Percentiles rank a stretch among this genome's conserved stretches.
Evolutionary conservation across 2,113 vertebrate genomes (phyloP).

Genomic region (Ophiodon elongatus): DNA sequence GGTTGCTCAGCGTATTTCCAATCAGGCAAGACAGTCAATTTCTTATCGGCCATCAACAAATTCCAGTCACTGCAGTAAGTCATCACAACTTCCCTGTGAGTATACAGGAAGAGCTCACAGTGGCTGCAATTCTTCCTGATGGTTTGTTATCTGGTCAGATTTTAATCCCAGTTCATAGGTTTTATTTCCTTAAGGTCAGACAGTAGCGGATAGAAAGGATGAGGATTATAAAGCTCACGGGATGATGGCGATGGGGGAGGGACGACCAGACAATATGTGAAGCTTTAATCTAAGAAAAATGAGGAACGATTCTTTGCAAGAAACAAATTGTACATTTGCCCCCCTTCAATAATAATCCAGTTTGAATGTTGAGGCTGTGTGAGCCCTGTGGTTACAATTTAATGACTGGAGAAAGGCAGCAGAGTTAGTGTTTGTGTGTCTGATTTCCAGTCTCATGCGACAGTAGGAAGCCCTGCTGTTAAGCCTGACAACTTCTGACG

Average conservation of each 20-base stretch:
- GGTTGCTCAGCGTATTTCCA: background rate
- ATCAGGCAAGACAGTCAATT: background rate
- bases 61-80: conserved; percentile 28
- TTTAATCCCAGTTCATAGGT: conserved; percentile 69
- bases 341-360: conserved; percentile 9
- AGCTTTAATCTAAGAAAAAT: background rate
- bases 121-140: conserved; percentile 26
- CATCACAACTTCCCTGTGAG: conserved; percentile 17
- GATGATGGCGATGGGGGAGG: conserved; percentile 21
- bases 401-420: conserved; percentile 35
- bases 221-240: conserved; percentile 59
- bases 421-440: conserved; percentile 15
- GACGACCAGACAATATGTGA: conserved; percentile 16
- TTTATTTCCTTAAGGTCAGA: conserved; percentile 56
- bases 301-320: background rate
- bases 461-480: conserved; percentile 33
- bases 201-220: conserved; percentile 44
- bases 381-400: conserved; percentile 21
- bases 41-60: conserved; percentile 40
- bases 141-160: conserved; percentile 57
- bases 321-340: background rate
- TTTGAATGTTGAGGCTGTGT: conserved; percentile 8
- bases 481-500: conserved; percentile 32
- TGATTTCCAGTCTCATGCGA: conserved; percentile 36
- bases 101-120: conserved; percentile 35